These are phyloP conservation scores for Oncorhynchus nerka DNA, from an alignment of 2,113 vertebrate species.

Conservation along the genomic window DNA sequence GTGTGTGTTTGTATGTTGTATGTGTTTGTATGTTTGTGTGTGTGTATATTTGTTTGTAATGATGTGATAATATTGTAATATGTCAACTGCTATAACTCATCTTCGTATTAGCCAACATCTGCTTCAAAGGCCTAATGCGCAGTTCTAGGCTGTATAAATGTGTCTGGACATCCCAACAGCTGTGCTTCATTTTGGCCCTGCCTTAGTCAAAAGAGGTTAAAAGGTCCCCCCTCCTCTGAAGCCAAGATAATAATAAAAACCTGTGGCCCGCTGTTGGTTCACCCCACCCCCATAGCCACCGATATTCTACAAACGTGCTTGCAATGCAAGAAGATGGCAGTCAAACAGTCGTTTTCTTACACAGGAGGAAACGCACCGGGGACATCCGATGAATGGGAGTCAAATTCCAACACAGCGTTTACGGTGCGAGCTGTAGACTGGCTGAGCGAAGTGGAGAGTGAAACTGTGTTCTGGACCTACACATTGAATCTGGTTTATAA, in stretches of 20 bases:
- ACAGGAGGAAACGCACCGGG: slow-evolving; percentile 15
- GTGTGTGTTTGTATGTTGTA: background rate
- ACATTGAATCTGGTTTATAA: background rate
- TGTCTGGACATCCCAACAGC: background rate
- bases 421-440: background rate
- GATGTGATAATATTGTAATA: background rate
- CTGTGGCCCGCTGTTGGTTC: background rate
- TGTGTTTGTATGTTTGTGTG: background rate
- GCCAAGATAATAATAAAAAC: background rate
- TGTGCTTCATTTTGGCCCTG: background rate
- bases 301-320: slow-evolving; percentile 4
- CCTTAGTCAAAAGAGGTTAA: background rate
- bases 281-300: slow-evolving; percentile 2
- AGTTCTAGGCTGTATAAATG: background rate
- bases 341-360: slow-evolving; percentile 2
- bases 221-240: background rate
- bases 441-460: background rate
- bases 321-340: background rate
- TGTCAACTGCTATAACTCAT: background rate
- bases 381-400: slow-evolving; percentile 47
- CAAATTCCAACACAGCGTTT: slow-evolving; percentile 21
- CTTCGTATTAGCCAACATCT: background rate
- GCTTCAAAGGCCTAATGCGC: background rate
- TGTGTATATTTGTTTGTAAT: background rate
- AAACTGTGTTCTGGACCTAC: background rate